phyloP scores from a whole-genome alignment of 2,113 vertebrate genomes.

The Cranoglanis bouderius region DNA sequence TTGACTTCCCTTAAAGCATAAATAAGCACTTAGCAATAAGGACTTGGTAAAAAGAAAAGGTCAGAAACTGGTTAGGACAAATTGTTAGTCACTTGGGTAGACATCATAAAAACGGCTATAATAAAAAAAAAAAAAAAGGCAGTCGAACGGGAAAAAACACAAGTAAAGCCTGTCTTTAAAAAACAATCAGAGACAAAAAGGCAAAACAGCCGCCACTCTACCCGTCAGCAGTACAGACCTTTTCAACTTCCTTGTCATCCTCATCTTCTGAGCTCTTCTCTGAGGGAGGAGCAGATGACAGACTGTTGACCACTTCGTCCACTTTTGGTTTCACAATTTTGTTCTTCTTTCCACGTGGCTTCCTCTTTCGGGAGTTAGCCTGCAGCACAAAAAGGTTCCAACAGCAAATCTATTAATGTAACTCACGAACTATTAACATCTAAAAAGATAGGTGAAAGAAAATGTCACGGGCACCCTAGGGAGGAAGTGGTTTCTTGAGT shows the following conservation, averaged over 20 bases:
- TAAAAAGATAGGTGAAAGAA: neutral
- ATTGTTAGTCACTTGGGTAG: neutral
- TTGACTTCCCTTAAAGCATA: neutral
- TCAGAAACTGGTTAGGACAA: neutral
- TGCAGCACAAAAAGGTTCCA: conserved; percentile 53
- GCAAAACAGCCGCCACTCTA: neutral
- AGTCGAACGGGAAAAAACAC: neutral
- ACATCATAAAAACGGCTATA: neutral
- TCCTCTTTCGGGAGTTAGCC: conserved; percentile 90
- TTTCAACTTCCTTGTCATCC: conserved; percentile 75
- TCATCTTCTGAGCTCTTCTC: conserved; percentile 91
- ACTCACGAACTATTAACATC: neutral
- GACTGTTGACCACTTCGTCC: conserved; percentile 87
- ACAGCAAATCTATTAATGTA: neutral
- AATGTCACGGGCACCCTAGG: neutral
- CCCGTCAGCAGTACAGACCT: conserved; percentile 49
- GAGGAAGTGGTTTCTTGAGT: conserved; percentile 14
- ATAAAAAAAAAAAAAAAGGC: neutral
- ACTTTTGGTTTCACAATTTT: conserved; percentile 84
- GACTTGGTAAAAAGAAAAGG: neutral
- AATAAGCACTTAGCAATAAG: neutral
- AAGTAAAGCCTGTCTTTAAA: neutral
- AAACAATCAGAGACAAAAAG: neutral
- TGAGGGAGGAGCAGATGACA: conserved; percentile 85
- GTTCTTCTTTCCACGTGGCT: conserved; percentile 87